Conservation (phyloP, 2,888 invertebrate species). For the Trilocha varians region DNA sequence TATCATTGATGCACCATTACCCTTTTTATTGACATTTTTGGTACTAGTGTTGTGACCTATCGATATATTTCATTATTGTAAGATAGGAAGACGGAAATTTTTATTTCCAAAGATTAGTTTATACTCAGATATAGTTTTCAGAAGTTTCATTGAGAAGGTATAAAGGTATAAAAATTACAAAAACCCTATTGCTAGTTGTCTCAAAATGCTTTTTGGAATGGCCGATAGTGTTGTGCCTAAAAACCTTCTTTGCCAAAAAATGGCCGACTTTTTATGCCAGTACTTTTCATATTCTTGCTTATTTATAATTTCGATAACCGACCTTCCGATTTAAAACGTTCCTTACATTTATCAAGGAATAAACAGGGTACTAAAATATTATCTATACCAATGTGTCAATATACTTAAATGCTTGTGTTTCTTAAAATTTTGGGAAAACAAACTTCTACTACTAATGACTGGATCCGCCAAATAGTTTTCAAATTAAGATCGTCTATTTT, state of each 20-base stretch:
- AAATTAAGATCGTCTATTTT: not conserved
- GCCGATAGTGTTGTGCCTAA: not conserved
- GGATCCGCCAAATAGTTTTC: no score
- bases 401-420: no score
- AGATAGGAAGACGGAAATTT: not conserved
- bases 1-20: constrained; percentile 47
- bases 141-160: not conserved
- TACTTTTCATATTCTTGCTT: no score
- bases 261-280: no score
- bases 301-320: no score
- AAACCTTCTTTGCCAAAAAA: not conserved
- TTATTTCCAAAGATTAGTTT: not conserved
- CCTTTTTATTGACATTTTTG: constrained; percentile 37
- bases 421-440: no score
- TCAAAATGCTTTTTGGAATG: not conserved
- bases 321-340: no score
- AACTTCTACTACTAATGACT: no score
- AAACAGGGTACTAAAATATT: no score
- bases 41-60: constrained; percentile 16
- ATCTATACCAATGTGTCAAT: no score
- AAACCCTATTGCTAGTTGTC: not conserved
- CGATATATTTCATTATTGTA: not conserved
- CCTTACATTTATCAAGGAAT: no score
- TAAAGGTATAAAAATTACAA: not conserved
- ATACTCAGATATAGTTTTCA: not conserved